Conservation (phyloP, 30 jellyfish, hydroid and myxozoan genomes). For the Aurelia sp. region DNA sequence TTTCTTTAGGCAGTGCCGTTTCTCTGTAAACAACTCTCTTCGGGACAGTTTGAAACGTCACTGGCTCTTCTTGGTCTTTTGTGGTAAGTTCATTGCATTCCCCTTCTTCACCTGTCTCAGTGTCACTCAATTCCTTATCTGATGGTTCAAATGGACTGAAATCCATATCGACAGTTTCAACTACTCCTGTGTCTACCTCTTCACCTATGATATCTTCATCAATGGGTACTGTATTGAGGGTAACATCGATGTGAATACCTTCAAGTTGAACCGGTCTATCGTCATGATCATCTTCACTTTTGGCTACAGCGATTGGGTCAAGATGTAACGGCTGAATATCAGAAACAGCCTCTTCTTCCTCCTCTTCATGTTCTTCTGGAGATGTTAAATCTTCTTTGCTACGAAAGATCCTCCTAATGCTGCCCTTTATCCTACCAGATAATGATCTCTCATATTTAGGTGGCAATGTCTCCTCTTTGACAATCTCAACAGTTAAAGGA, state of each 20-base stretch:
- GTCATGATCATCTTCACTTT: too few relatives aligned
- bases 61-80: background rate
- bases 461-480: background rate
- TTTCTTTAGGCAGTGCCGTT: background rate
- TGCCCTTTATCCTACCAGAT: background rate
- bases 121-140: background rate
- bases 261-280: too few relatives aligned
- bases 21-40: slow-evolving; percentile 25
- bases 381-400: too few relatives aligned
- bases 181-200: slow-evolving; percentile 1
- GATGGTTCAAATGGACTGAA: background rate
- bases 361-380: background rate
- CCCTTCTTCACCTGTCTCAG: background rate
- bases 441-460: background rate
- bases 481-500: background rate
- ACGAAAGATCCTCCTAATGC: background rate
- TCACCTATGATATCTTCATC: background rate
- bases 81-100: background rate
- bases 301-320: background rate
- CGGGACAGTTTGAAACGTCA: background rate
- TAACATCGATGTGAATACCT: too few relatives aligned
- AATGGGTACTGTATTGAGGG: background rate
- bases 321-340: slow-evolving; percentile 6
- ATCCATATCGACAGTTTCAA: slow-evolving; percentile 3
- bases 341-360: background rate